A percentile compares a stretch with the other conserved stretches of the same genome.
These are phyloP conservation scores for Callopanchax toddi DNA, from an alignment of 2,113 vertebrate genomes.

Conservation along the genomic window DNA sequence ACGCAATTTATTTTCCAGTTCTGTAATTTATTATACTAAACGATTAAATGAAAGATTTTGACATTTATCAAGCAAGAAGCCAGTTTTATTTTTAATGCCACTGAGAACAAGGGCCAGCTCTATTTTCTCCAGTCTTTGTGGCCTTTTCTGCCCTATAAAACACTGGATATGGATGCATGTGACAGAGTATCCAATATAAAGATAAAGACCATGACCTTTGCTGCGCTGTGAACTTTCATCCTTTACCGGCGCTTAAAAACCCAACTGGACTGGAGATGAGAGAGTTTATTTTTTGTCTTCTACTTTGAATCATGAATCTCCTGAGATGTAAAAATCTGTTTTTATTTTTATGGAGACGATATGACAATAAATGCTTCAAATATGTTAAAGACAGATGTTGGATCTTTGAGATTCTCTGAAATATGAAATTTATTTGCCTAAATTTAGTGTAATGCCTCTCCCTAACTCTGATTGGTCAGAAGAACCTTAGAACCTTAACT, in stretches of 20 bases:
- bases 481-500: too few species aligned
- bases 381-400: too few species aligned
- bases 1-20: too few species aligned
- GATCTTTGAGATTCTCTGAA: too few species aligned
- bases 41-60: too few species aligned
- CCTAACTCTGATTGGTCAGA: too few species aligned
- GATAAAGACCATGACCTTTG: not conserved
- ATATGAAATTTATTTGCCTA: too few species aligned
- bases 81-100: too few species aligned
- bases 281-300: not conserved
- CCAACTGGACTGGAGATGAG: not conserved
- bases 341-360: not conserved
- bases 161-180: not conserved
- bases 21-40: too few species aligned
- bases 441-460: too few species aligned
- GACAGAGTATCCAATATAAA: not conserved
- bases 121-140: not conserved
- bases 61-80: too few species aligned
- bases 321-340: not conserved
- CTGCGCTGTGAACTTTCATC: not conserved
- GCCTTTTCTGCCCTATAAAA: not conserved
- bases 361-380: not conserved
- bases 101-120: not conserved
- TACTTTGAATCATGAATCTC: not conserved
- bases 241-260: not conserved